Base-by-base conservation (phyloP, 2,888 invertebrate species). In the Drosophila kambysellisi region DNA sequence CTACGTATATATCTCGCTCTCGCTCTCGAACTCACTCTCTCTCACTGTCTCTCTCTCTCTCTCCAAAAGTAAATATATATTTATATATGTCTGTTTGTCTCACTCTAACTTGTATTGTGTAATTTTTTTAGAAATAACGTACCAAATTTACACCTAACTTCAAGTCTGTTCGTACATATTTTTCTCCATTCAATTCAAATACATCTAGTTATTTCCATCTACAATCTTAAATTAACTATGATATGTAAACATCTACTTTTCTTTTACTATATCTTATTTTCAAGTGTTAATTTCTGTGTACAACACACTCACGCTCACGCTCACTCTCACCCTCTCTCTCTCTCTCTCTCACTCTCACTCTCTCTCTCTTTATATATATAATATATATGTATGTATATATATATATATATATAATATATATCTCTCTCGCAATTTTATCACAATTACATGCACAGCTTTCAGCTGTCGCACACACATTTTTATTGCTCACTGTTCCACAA, bases 71-170 rank as follows among this genome's bases (percentile, higher is more conserved):
- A 63, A 46, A 60, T 60, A 37, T 33, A 64, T 63, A 70, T 68
- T 73, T 73, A 63, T 79, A 67, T 75, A 71, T 79, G 71, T 74
- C 63, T 79, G 67, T 79, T 70, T 77, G 79, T 76, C 83, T 89
- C 79, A 84, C 74, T 82, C 68, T 79, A 58, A 75, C 61, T 69
- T 90, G 81, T 90, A 88, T 83, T 88, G 89, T 88, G 70, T 84
- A 71, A 90, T 88, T 80, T 70, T 77, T 70, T 77, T 83, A 83
- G 87, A 83, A 69, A 74, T 83, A 69, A 88, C 60, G 63, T 76
- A 74, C 74, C 67, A 66, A 71, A 80, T 82, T 83, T 77, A 80
- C 72, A 72, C 81, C 69, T 70, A 70, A 89, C 71, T 78, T 79
- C 57, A 83, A 76, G 74, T 81, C 67, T 81, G 64, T 86, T 90